phyloP scores from a whole-genome alignment of 1,140 invertebrate species.

The Polyergus mexicanus region DNA sequence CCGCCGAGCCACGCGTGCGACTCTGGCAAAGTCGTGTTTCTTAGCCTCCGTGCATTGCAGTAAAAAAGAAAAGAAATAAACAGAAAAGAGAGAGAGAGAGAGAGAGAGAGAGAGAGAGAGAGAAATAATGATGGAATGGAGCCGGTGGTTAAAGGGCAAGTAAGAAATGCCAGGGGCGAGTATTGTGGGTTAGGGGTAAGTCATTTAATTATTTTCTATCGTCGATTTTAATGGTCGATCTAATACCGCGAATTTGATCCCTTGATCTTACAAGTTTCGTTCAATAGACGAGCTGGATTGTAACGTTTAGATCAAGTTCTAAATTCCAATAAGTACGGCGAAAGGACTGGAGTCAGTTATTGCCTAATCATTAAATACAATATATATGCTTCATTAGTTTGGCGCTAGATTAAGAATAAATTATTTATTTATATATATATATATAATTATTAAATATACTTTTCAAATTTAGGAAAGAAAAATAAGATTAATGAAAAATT shows the following conservation, averaged over 20 bases:
- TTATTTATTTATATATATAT: neutral
- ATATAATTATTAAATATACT: neutral
- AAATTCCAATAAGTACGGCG: neutral
- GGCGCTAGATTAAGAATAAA: neutral
- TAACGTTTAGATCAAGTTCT: slow-evolving; percentile 13
- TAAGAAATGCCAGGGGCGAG: slow-evolving; percentile 42
- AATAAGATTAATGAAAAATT: too few relatives aligned
- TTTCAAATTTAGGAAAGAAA: neutral
- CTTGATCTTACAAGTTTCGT: neutral
- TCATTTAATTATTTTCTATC: slow-evolving; percentile 58
- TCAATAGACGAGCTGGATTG: neutral
- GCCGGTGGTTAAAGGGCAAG: slow-evolving; percentile 33
- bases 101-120: neutral
- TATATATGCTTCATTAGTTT: neutral
- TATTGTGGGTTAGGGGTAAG: slow-evolving; percentile 35
- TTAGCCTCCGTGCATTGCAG: slow-evolving; percentile 77
- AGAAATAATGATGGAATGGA: slow-evolving; percentile 8
- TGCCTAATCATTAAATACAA: neutral
- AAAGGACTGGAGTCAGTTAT: neutral
- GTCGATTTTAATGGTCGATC: slow-evolving; percentile 41
- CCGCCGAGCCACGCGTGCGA: slow-evolving; percentile 80
- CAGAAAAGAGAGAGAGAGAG: neutral
- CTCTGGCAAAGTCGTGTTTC: slow-evolving; percentile 79
- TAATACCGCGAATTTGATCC: slow-evolving; percentile 32
- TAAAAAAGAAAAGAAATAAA: slow-evolving; percentile 61